Conservation (phyloP, 1,140 invertebrate species). For the Amyelois transitella region DNA sequence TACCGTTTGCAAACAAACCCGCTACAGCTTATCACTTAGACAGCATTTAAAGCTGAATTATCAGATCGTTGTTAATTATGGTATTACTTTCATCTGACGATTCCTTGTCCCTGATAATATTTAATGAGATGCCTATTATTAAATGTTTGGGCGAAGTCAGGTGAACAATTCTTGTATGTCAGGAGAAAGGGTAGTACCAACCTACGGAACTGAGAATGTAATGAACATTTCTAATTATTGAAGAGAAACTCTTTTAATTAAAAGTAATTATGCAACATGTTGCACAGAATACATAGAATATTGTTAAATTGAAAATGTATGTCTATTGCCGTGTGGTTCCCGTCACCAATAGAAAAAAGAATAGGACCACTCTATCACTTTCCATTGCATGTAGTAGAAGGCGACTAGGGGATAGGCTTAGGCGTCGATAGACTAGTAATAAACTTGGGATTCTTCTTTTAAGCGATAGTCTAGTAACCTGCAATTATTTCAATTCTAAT, state of each 20-base stretch:
- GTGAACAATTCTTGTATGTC: not conserved
- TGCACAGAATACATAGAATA: not conserved
- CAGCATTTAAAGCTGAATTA: not conserved
- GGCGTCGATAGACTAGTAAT: no score
- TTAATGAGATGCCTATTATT: conserved; percentile 17
- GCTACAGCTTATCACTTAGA: not conserved
- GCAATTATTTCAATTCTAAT: no score
- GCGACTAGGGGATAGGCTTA: no score
- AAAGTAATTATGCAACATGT: not conserved
- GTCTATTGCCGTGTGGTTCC: not conserved
- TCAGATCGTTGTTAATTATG: conserved; percentile 16
- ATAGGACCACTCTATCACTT: no score
- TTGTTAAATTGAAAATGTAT: not conserved
- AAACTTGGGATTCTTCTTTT: no score
- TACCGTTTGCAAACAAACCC: no score
- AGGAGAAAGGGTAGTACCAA: not conserved
- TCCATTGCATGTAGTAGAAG: no score
- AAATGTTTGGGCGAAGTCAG: conserved; percentile 10
- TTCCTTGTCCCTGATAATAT: conserved; percentile 13
- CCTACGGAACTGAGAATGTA: not conserved
- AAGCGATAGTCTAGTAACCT: no score
- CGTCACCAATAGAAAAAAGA: no score
- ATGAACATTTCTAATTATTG: not conserved
- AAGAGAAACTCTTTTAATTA: not conserved
- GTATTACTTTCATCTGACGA: conserved; percentile 17